phyloP scores from a whole-genome alignment of 2,888 invertebrate genomes.

The Acrobasis repandana region DNA sequence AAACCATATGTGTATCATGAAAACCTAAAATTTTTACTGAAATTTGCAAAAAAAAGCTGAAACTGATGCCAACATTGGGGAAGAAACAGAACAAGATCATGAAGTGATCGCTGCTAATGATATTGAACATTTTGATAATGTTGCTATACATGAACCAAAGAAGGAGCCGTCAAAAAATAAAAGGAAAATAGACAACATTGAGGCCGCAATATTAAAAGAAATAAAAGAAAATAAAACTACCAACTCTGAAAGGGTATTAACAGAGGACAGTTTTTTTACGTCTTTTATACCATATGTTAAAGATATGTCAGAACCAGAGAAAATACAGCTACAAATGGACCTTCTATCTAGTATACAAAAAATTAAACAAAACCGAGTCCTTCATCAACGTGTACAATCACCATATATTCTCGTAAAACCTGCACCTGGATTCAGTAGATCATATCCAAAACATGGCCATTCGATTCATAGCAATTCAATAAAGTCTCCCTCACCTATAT shows the following conservation, averaged over 20 bases:
- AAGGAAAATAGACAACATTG: slow-evolving; percentile 28
- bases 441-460: slow-evolving; percentile 27
- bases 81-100: slow-evolving; percentile 28
- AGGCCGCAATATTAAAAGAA: slow-evolving; percentile 29
- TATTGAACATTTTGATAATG: slow-evolving; percentile 26
- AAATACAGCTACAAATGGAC: slow-evolving; percentile 26
- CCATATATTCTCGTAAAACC: slow-evolving; percentile 26
- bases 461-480: slow-evolving; percentile 27
- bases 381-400: slow-evolving; percentile 29
- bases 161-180: slow-evolving; percentile 26
- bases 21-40: slow-evolving; percentile 25
- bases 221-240: slow-evolving; percentile 29
- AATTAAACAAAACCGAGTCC: slow-evolving; percentile 27
- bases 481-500: slow-evolving; percentile 27
- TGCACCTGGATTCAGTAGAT: slow-evolving; percentile 27
- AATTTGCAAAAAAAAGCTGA: slow-evolving; percentile 21
- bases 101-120: slow-evolving; percentile 29
- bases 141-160: slow-evolving; percentile 24
- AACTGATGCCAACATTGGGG: slow-evolving; percentile 28
- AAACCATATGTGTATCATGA: slow-evolving; percentile 27
- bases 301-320: slow-evolving; percentile 24
- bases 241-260: slow-evolving; percentile 28
- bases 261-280: slow-evolving; percentile 29
- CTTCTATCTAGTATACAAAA: slow-evolving; percentile 28
- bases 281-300: slow-evolving; percentile 23